Conservation (phyloP, 2,113 vertebrate species). For the Dinomys branickii region DNA sequence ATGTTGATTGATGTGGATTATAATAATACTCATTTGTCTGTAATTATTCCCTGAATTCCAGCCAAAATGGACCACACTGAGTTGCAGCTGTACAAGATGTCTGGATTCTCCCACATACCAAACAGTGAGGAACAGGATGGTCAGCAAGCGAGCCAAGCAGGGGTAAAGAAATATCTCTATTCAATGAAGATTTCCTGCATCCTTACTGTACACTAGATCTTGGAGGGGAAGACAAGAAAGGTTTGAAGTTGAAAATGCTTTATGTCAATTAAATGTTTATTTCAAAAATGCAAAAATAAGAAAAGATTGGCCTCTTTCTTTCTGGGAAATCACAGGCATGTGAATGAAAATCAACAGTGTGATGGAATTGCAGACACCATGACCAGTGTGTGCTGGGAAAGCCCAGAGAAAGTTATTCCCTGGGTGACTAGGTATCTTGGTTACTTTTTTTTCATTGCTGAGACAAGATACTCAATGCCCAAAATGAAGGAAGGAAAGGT, state of each 20-base stretch:
- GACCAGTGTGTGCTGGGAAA: background rate
- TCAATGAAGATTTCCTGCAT: background rate
- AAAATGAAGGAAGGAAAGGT: no score
- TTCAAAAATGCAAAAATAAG: background rate
- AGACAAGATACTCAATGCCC: no score
- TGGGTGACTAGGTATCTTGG: no score
- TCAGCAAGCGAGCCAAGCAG: background rate
- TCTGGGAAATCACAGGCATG: background rate
- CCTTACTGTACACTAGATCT: background rate
- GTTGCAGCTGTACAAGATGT: constrained; percentile 61
- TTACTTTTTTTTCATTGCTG: no score
- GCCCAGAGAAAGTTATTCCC: background rate
- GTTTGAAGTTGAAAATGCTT: background rate
- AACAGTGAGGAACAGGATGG: background rate
- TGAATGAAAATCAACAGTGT: background rate
- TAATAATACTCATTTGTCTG: constrained; percentile 76
- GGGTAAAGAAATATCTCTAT: background rate
- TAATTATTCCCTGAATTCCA: constrained; percentile 75
- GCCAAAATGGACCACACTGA: constrained; percentile 55
- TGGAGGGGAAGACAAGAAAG: background rate
- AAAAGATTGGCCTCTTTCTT: background rate
- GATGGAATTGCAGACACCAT: background rate
- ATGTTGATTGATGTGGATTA: constrained; percentile 43
- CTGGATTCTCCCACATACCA: constrained; percentile 62
- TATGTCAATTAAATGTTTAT: background rate